Evolutionary conservation across 2,888 invertebrate species (phyloP).

Genomic region (Acutogordius australiensis): DNA sequence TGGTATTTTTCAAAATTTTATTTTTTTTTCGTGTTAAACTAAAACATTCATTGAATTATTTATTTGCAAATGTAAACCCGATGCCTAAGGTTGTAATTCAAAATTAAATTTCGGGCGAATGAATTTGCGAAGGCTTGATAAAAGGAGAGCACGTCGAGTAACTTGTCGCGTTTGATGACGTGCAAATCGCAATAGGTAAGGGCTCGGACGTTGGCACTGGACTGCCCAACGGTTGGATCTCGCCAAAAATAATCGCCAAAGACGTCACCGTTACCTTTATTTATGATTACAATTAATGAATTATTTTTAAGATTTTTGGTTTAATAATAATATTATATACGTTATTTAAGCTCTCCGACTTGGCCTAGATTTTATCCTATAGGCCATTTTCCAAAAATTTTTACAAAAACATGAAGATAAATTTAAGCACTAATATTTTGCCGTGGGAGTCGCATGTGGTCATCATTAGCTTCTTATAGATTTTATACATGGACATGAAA

Average conservation of each 20-base stretch:
- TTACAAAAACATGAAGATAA: too few species aligned
- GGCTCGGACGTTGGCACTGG: constrained; percentile 89
- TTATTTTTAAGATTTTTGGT: too few species aligned
- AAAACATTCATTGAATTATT: too few species aligned
- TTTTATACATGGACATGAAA: too few species aligned
- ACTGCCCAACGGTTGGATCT: constrained; percentile 66
- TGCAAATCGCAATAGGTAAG: constrained; percentile 97
- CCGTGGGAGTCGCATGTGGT: too few species aligned
- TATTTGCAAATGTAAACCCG: too few species aligned
- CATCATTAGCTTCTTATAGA: too few species aligned
- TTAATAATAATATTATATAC: neutral
- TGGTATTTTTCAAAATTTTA: too few species aligned
- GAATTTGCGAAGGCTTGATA: constrained; percentile 98
- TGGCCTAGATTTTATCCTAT: neutral
- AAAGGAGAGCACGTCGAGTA: constrained; percentile 43
- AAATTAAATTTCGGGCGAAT: constrained; percentile 77
- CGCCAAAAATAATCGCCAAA: constrained; percentile 99
- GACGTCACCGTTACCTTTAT: constrained; percentile 75
- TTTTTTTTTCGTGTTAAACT: too few species aligned
- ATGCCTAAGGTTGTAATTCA: constrained; percentile 89
- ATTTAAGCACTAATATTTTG: too few species aligned
- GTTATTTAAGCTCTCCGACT: neutral
- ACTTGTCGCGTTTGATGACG: constrained; percentile 45
- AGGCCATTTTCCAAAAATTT: too few species aligned
- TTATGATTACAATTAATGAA: constrained; percentile 13